Percentiles rank a stretch among this genome's conserved stretches.
phyloP scores from a whole-genome alignment of 1,140 invertebrate genomes.

The Drosophila kohkoa region DNA sequence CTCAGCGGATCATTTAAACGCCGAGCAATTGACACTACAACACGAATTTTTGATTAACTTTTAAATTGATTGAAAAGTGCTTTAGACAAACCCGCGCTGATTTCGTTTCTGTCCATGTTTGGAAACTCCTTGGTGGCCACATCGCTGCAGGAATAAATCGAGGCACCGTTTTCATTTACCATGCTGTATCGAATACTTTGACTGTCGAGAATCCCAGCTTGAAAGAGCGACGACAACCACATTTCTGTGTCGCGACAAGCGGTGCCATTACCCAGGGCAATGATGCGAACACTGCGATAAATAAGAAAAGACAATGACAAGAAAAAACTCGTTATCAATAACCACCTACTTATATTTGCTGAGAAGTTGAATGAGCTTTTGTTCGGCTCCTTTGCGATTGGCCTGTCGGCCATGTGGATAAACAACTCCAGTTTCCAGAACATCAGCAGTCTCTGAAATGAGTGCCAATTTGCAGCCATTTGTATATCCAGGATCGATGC shows the following conservation, averaged over 20 bases:
- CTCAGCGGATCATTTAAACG: conserved; percentile 94
- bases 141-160: conserved; percentile 94
- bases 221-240: conserved; percentile 89
- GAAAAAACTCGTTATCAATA: background rate
- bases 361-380: conserved; percentile 65
- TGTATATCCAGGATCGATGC: conserved; percentile 94
- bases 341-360: conserved; percentile 60
- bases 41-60: background rate
- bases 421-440: conserved; percentile 89
- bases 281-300: conserved; percentile 87
- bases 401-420: conserved; percentile 86
- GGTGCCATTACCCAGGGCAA: conserved; percentile 95
- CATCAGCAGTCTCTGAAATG: conserved; percentile 89
- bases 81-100: conserved; percentile 88
- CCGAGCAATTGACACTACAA: conserved; percentile 92
- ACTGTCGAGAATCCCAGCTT: conserved; percentile 86
- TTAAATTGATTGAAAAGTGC: conserved; percentile 17
- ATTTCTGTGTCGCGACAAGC: conserved; percentile 94
- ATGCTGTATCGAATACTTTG: conserved; percentile 91
- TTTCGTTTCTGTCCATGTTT: conserved; percentile 91
- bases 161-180: conserved; percentile 94
- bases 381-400: conserved; percentile 54
- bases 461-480: conserved; percentile 94
- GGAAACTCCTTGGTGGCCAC: conserved; percentile 94
- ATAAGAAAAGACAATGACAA: background rate